Evolutionary conservation across 1,140 invertebrate genomes (phyloP).

Genomic region (Drosophila nikananu): DNA sequence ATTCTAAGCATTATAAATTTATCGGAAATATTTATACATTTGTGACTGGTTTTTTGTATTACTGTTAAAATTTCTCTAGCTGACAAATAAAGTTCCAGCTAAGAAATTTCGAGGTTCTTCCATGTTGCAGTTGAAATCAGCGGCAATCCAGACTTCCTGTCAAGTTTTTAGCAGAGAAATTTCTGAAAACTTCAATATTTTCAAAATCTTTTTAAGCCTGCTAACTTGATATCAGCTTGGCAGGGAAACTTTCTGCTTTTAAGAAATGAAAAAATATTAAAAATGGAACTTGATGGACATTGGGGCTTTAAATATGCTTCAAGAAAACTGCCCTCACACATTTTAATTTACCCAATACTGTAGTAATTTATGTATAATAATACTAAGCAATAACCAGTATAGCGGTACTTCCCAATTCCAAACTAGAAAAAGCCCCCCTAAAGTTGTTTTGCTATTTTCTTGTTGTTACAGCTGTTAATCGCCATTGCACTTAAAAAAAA

Average conservation of each 20-base stretch:
- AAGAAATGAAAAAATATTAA: no score
- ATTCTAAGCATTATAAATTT: not conserved
- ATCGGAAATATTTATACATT: not conserved
- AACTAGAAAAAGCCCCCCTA: not conserved
- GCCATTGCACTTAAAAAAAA: slow-evolving; percentile 22
- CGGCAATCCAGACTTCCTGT: not conserved
- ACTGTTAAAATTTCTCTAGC: not conserved
- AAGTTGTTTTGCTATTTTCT: slow-evolving; percentile 6
- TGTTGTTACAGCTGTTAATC: not conserved
- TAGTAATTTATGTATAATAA: not conserved
- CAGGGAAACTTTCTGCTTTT: no score
- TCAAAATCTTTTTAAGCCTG: no score
- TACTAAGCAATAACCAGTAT: not conserved
- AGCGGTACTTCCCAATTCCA: not conserved
- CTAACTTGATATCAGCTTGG: no score
- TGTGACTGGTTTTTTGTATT: not conserved
- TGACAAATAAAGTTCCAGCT: not conserved
- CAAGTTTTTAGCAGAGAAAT: no score
- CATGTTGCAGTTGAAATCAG: not conserved
- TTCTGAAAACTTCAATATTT: no score
- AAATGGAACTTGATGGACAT: no score
- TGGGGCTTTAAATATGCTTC: not conserved
- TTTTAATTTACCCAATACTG: not conserved
- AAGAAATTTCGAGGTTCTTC: not conserved
- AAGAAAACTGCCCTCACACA: not conserved